phyloP scores from a whole-genome alignment of 1,140 invertebrate species.

The Drosophila rhopaloa region DNA sequence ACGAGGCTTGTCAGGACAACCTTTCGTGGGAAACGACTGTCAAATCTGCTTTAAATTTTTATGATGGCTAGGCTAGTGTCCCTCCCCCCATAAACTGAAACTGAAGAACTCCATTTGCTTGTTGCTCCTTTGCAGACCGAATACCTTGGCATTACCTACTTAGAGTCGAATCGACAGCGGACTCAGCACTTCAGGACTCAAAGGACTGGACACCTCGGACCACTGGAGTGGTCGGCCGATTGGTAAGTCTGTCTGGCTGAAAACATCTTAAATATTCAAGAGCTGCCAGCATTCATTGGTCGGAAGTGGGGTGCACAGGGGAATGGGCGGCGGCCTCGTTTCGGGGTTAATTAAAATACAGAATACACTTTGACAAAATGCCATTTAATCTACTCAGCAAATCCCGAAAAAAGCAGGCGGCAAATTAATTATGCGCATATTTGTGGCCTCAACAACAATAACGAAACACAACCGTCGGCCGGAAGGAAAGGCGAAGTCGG shows the following conservation, averaged over 20 bases:
- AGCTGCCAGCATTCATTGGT: conserved; percentile 1
- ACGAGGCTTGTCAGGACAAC: neutral
- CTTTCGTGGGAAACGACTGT: conserved; percentile 26
- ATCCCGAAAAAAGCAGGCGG: conserved; percentile 35
- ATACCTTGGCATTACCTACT: conserved; percentile 48
- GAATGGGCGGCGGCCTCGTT: neutral
- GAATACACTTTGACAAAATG: conserved; percentile 75
- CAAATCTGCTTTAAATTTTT: conserved; percentile 33
- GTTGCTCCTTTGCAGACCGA: conserved; percentile 45
- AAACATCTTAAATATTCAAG: conserved; percentile 44
- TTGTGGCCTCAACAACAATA: conserved; percentile 57
- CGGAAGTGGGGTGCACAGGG: neutral
- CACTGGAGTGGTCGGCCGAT: conserved; percentile 21
- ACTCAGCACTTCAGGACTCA: conserved; percentile 1
- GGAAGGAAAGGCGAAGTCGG: neutral
- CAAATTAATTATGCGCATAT: conserved; percentile 80
- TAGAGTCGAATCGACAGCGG: conserved; percentile 27
- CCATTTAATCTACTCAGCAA: conserved; percentile 76
- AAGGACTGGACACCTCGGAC: neutral
- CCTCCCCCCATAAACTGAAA: conserved; percentile 1
- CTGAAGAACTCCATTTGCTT: conserved; percentile 22
- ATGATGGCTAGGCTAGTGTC: conserved; percentile 20
- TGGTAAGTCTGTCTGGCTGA: conserved; percentile 17
- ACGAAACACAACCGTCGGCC: no score
- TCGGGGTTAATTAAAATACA: conserved; percentile 71